These are phyloP conservation scores for Argentina silus DNA, from an alignment of 2,797 vertebrate species.

Conservation along the genomic window DNA sequence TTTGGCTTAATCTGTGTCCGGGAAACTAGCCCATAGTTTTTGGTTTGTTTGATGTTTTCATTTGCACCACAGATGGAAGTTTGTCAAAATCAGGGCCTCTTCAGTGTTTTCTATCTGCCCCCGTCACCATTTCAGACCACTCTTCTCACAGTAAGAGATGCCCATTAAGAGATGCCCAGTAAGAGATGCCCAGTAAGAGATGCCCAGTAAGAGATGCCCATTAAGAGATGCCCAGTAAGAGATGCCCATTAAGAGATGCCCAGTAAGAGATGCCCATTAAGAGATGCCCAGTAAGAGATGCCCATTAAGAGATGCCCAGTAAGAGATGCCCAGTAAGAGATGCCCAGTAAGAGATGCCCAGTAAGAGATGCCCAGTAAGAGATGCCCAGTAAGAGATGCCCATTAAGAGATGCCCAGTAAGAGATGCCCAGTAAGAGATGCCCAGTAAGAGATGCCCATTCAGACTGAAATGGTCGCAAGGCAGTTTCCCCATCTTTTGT, in stretches of 20 bases:
- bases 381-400: background rate
- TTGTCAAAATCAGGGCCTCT: background rate
- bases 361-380: background rate
- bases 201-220: background rate
- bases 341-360: background rate
- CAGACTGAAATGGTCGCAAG: slow-evolving; percentile 4
- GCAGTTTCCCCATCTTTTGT: background rate
- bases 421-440: background rate
- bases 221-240: background rate
- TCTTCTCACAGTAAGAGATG: background rate
- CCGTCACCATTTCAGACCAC: background rate
- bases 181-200: background rate
- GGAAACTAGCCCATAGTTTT: no score
- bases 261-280: background rate
- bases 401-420: background rate
- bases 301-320: background rate
- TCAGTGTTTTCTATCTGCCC: background rate
- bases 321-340: background rate
- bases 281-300: background rate
- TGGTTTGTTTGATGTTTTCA: background rate
- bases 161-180: background rate
- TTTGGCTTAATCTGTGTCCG: no score
- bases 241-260: background rate
- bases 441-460: background rate
- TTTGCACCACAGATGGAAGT: background rate